Conservation (phyloP, 2,888 invertebrate genomes). For the Punctoribates punctum region DNA sequence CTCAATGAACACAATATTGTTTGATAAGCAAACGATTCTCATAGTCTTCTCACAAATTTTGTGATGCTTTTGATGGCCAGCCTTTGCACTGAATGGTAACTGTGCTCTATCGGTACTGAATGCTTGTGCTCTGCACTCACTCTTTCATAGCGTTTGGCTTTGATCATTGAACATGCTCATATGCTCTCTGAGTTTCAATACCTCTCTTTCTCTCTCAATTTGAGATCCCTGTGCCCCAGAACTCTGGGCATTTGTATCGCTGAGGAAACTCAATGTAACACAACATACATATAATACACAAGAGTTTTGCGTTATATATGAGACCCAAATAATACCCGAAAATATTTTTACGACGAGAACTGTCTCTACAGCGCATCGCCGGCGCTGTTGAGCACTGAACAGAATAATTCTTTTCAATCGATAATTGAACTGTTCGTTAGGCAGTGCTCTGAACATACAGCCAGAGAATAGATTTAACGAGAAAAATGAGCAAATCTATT, state of each 20-base stretch:
- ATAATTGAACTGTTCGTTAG: not conserved
- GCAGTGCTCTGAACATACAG: not conserved
- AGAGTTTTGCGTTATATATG: not conserved
- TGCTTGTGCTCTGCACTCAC: not conserved
- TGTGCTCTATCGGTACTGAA: not conserved
- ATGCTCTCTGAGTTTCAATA: too few species aligned
- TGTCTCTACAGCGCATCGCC: not conserved
- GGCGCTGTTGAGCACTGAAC: not conserved
- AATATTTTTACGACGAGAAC: not conserved
- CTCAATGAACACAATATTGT: not conserved
- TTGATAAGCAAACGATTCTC: not conserved
- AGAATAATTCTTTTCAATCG: not conserved
- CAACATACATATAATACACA: not conserved
- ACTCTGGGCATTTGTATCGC: not conserved
- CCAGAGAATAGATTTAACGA: not conserved
- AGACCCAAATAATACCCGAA: not conserved
- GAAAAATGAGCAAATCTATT: conserved; percentile 3
- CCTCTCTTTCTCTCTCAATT: too few species aligned
- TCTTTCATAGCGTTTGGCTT: not conserved
- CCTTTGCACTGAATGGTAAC: not conserved
- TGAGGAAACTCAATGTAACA: not conserved
- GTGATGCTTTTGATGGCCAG: not conserved
- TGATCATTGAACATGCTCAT: not conserved
- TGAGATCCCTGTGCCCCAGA: not conserved
- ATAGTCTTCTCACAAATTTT: too few species aligned